These are phyloP conservation scores for Galago senegalensis DNA, from an alignment of 2,797 vertebrate species.

Conservation along the genomic window DNA sequence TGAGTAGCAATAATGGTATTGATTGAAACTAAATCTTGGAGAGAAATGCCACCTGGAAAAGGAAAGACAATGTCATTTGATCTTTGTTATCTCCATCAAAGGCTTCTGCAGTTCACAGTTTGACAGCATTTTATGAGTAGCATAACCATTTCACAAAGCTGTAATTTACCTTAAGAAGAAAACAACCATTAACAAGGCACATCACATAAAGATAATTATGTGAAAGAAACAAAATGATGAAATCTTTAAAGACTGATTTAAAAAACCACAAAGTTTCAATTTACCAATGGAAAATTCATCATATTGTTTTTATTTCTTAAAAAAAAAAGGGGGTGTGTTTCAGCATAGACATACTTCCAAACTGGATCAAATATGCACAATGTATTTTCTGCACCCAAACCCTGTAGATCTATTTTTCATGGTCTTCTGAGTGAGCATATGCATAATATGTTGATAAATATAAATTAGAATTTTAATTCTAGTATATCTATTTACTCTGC, in stretches of 20 bases:
- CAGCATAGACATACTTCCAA: not conserved
- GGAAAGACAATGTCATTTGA: conserved; percentile 33
- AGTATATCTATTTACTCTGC: not conserved
- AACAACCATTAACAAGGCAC: conserved; percentile 64
- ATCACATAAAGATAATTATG: conserved; percentile 45
- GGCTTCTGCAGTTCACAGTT: conserved; percentile 57
- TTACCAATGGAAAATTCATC: conserved; percentile 33
- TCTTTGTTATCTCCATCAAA: conserved; percentile 66
- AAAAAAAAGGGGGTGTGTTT: not conserved
- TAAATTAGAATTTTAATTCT: conserved; percentile 32
- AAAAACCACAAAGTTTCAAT: not conserved
- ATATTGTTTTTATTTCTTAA: not conserved
- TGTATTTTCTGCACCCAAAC: not conserved
- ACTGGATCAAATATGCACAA: not conserved
- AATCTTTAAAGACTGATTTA: not conserved
- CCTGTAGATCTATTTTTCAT: not conserved
- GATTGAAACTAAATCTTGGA: conserved; percentile 51
- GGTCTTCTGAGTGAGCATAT: not conserved
- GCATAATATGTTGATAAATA: not conserved
- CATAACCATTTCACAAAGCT: conserved; percentile 27
- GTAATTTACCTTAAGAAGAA: conserved; percentile 28
- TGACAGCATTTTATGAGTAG: conserved; percentile 27
- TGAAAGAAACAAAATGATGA: conserved; percentile 65
- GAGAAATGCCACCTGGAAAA: conserved; percentile 34
- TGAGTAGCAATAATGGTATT: not conserved